These are phyloP conservation scores for Cryptoblepharus egeriae DNA, from an alignment of 2,797 vertebrate species.

Conservation along the genomic window DNA sequence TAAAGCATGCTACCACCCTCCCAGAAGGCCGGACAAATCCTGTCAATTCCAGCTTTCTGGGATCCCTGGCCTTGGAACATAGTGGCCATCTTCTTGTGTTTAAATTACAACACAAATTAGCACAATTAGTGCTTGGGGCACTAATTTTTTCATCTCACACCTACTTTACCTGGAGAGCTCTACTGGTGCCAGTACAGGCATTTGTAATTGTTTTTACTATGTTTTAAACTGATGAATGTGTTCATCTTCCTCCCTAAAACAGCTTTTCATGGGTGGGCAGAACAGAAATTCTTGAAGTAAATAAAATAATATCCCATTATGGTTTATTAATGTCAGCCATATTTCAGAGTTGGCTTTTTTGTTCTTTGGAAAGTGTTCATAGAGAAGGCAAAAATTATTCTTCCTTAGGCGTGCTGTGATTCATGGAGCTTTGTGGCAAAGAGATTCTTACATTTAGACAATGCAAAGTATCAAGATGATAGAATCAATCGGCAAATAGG, in stretches of 20 bases:
- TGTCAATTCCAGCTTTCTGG: too few relatives aligned
- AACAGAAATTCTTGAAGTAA: neutral
- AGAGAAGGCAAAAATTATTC: too few relatives aligned
- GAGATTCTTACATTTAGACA: neutral
- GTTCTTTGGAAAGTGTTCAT: neutral
- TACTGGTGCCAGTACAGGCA: neutral
- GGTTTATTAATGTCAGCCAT: neutral
- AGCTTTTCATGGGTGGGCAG: neutral
- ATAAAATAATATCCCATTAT: neutral
- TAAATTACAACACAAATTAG: too few relatives aligned
- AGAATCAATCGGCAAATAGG: conserved; percentile 23
- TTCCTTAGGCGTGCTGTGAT: conserved; percentile 9
- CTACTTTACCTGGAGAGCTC: neutral
- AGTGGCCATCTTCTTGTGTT: neutral
- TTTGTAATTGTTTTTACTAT: neutral
- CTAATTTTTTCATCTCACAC: too few relatives aligned
- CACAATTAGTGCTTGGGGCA: too few relatives aligned
- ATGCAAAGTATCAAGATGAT: conserved; percentile 13
- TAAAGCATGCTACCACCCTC: too few relatives aligned
- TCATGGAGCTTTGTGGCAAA: neutral
- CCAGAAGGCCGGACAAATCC: too few relatives aligned
- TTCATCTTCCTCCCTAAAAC: neutral
- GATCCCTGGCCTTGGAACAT: neutral
- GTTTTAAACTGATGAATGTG: neutral
- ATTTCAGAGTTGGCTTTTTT: neutral